phyloP scores from a whole-genome alignment of 2,113 vertebrate genomes.

The Lepisosteus osseus region DNA sequence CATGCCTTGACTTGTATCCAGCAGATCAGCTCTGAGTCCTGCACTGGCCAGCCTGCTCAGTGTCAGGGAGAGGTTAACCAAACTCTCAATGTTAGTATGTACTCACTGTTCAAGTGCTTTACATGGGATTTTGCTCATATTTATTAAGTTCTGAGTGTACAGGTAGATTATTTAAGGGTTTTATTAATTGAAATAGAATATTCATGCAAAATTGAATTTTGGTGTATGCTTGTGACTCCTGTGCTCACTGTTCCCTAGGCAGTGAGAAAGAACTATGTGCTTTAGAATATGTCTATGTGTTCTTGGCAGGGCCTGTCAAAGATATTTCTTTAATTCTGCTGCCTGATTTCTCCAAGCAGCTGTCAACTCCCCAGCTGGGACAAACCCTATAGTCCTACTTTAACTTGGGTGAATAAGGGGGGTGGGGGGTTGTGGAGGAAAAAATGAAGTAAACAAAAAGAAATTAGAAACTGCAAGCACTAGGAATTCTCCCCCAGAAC shows the following conservation, averaged over 20 bases:
- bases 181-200: no score
- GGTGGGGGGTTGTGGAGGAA: background rate
- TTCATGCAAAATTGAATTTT: no score
- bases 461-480: background rate
- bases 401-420: background rate
- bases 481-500: background rate
- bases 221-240: no score
- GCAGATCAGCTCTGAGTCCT: background rate
- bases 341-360: background rate
- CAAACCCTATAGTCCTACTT: background rate
- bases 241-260: no score
- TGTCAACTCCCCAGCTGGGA: background rate
- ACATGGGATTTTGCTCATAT: no score
- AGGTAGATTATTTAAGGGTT: no score
- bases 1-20: constrained; percentile 1
- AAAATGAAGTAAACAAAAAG: background rate
- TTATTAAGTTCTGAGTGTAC: no score
- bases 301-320: background rate
- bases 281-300: background rate
- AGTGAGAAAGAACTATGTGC: background rate
- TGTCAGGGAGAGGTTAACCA: background rate
- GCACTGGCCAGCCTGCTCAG: background rate
- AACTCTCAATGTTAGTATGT: background rate
- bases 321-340: background rate
- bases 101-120: no score